phyloP scores from a whole-genome alignment of 2,797 vertebrate genomes.

The Luscinia luscinia region DNA sequence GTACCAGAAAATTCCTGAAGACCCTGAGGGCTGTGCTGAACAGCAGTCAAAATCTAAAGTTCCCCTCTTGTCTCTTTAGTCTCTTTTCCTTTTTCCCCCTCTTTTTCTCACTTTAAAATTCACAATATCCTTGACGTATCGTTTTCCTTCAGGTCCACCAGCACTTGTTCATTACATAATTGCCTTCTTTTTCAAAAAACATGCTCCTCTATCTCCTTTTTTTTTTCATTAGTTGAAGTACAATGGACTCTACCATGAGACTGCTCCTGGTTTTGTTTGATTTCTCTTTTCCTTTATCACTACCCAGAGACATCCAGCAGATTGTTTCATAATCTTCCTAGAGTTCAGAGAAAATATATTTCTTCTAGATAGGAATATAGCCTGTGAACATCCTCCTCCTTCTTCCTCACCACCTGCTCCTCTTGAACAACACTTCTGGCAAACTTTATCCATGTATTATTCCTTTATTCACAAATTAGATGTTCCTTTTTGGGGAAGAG shows the following conservation, averaged over 20 bases:
- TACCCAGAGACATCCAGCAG: conserved; percentile 38
- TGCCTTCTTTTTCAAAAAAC: not conserved
- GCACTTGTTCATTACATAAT: not conserved
- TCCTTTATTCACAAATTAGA: conserved; percentile 11
- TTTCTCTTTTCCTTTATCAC: conserved; percentile 47
- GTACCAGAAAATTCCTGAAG: not conserved
- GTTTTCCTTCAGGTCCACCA: not conserved
- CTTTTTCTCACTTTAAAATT: not conserved
- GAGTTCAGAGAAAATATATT: conserved; percentile 22
- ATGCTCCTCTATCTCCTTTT: not conserved
- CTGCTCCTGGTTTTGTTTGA: conserved; percentile 21
- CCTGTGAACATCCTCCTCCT: not conserved
- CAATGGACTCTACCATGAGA: not conserved
- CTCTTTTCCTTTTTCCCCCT: not conserved
- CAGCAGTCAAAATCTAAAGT: not conserved
- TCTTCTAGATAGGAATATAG: conserved; percentile 18
- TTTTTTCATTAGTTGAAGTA: conserved; percentile 17
- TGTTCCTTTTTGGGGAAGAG: not conserved
- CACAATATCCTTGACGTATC: not conserved
- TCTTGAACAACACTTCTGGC: not conserved
- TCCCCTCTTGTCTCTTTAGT: not conserved
- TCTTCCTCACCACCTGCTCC: not conserved
- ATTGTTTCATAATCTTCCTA: conserved; percentile 41
- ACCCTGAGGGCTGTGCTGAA: not conserved
- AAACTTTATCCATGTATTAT: not conserved